Evolutionary conservation across 2,113 vertebrate genomes (phyloP), one percentile per base, ranked within the genome.

Genomic region (Mus spicilegus): DNA sequence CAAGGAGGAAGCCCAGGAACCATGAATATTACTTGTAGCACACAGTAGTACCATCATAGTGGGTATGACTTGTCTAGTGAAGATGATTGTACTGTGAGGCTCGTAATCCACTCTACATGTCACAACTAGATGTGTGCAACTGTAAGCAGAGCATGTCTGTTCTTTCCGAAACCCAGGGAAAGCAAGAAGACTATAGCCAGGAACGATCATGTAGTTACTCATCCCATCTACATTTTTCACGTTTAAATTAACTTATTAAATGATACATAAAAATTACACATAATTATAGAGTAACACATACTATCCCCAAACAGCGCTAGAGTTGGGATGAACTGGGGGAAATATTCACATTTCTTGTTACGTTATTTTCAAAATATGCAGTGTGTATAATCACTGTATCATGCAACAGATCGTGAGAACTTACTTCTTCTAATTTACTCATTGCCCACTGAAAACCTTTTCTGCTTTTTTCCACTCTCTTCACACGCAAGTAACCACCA

Each of bases 121-220:
- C 78, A 95, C 36, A 61, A 65, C 46, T 85, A 86, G 10, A 58
- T 46, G 10, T 19, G 89, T 73, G 26, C 72, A 80, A 54, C 46
- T 82, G 77, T 77, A 26, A 72, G 93, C 61, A 92, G 63, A 82
- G 12, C 85, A 19, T 22, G 4, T 9, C 56, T 73, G 26, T 58
- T 75, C 46, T 87, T 78, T 8, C 33, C 30, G 73, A 70, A 61
- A 92, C 42, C 80, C 72, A 82, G 58, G n/a, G 54, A 84, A 89
- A 76, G 30, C 42, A 49, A 85, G 5, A 42, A 17, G 61, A 92
- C 36, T 61, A 73, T 61, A 73, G 87, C 36, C 49, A 89, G 36
- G 70, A 13, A 93, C 19, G 54, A 94, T 94, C 82, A 61, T 75
- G 33, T 89, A 95, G 82, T 92, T 77, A 81, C 3, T 1, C 70